Conservation (phyloP, 2,113 vertebrate species). For the Plecturocebus donacophilus region DNA sequence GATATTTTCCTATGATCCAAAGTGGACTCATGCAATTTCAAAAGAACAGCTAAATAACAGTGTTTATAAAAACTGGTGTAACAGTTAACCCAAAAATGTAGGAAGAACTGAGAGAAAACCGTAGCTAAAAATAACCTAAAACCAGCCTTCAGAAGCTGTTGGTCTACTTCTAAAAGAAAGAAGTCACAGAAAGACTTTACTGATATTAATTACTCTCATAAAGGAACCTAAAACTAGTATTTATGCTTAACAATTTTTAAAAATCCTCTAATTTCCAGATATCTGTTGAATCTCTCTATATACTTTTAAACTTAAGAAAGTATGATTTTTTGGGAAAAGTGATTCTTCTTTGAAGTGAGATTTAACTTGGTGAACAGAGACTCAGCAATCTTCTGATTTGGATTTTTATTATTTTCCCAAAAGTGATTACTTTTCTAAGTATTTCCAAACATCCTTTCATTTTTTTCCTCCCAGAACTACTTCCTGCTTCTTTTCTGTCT, state of each 20-base stretch:
- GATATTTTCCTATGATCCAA: not conserved
- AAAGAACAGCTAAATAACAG: not conserved
- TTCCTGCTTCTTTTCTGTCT: not conserved
- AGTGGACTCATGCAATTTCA: not conserved
- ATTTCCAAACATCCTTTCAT: not conserved
- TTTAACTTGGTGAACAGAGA: not conserved
- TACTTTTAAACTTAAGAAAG: not conserved
- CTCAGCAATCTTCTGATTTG: not conserved
- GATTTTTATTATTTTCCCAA: conserved; percentile 22
- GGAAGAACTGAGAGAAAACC: not conserved
- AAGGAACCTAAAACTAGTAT: not conserved
- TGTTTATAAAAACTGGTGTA: not conserved
- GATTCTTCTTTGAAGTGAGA: not conserved
- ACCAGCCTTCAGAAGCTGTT: not conserved
- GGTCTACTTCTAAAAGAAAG: not conserved
- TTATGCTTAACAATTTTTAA: not conserved
- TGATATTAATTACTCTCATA: not conserved
- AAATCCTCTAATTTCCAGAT: not conserved
- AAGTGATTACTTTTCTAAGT: not conserved
- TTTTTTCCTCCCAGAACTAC: not conserved
- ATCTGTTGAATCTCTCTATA: not conserved
- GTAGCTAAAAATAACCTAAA: not conserved
- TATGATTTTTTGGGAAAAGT: not conserved
- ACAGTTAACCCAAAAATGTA: not conserved
- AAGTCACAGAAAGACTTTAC: not conserved